phyloP scores from a whole-genome alignment of 2,113 vertebrate species.

The Poeciliopsis prolifica region DNA sequence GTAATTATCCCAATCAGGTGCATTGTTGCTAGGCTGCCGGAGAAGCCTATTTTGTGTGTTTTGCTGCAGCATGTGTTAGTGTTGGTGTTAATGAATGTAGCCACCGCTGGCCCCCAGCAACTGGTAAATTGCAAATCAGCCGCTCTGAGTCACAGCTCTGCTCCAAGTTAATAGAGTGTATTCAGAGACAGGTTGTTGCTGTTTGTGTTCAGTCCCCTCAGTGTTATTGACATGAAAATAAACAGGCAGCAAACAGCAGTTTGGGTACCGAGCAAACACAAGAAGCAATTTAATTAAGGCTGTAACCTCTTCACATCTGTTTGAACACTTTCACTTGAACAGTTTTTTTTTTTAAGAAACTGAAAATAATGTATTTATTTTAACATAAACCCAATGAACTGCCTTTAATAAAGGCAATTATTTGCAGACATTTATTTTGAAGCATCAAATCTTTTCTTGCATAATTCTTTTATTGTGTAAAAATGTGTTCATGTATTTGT shows the following conservation, averaged over 20 bases:
- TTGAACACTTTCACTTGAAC: neutral
- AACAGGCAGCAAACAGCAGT: conserved; percentile 14
- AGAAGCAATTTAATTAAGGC: neutral
- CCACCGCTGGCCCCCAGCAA: conserved; percentile 35
- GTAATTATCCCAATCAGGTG: conserved; percentile 50
- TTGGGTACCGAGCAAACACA: neutral
- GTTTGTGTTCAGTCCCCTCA: conserved; percentile 26
- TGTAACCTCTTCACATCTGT: neutral
- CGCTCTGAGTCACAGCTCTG: conserved; percentile 36
- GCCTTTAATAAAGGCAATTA: neutral
- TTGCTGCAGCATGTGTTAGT: neutral
- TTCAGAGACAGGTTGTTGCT: conserved; percentile 45
- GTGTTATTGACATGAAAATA: conserved; percentile 35
- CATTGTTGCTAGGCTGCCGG: conserved; percentile 36
- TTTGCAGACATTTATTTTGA: neutral
- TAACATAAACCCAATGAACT: neutral
- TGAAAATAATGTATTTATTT: neutral
- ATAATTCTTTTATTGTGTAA: neutral
- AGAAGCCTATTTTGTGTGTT: conserved; percentile 24
- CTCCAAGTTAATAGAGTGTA: conserved; percentile 37
- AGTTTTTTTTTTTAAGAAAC: neutral
- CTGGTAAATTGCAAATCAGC: conserved; percentile 38
- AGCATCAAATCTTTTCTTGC: neutral
- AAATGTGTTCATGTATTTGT: neutral
- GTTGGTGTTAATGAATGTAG: conserved; percentile 18